Conservation (phyloP, 2,113 vertebrate species). For the Emydocephalus ijimae region DNA sequence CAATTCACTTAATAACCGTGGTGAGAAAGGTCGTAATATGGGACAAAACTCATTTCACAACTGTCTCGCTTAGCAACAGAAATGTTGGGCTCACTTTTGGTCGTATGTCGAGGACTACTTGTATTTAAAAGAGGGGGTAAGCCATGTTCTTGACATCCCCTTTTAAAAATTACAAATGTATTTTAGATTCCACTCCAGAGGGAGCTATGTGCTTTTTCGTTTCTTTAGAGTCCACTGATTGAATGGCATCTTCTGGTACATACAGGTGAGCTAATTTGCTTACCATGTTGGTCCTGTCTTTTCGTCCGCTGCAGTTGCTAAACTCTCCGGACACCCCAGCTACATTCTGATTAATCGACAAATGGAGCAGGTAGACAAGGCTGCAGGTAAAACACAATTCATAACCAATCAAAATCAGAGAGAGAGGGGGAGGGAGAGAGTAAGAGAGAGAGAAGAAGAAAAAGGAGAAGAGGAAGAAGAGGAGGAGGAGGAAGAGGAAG, state of each 20-base stretch:
- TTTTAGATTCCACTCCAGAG: not conserved
- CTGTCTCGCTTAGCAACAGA: not conserved
- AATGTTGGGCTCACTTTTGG: not conserved
- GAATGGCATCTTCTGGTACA: not conserved
- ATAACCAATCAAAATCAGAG: not conserved
- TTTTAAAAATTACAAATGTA: not conserved
- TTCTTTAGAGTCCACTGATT: not conserved
- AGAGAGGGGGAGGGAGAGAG: not conserved
- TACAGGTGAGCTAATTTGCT: not conserved
- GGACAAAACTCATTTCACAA: not conserved
- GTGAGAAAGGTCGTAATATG: accelerated
- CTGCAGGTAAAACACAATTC: not conserved
- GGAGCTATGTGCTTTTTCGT: not conserved
- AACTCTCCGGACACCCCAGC: not conserved
- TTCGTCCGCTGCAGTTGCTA: not conserved
- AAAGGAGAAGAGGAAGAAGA: accelerated
- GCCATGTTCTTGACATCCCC: not conserved
- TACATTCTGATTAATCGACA: not conserved
- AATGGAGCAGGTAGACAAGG: not conserved
- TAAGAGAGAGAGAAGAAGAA: not conserved
- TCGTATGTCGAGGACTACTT: not conserved
- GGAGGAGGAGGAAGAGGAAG: too few species aligned
- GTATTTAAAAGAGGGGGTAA: not conserved
- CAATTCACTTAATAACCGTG: not conserved
- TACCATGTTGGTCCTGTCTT: not conserved